These are phyloP conservation scores for Papilio elwesi DNA, from an alignment of 2,888 invertebrate genomes.

Conservation along the genomic window DNA sequence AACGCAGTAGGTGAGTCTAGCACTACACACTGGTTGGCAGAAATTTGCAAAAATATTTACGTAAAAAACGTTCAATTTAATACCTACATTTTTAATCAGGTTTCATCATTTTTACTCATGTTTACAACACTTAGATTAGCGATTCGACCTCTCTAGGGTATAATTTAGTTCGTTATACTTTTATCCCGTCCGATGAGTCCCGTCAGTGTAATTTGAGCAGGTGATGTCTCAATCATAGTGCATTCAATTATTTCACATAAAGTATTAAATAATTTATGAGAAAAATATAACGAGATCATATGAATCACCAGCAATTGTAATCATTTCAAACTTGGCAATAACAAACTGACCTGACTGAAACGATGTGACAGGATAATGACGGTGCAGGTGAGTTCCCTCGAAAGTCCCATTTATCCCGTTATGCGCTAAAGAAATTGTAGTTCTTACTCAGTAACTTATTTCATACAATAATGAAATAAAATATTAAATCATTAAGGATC, in stretches of 20 bases:
- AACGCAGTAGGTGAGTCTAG: background rate
- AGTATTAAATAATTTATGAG: background rate
- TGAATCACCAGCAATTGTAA: background rate
- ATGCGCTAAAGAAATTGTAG: no score
- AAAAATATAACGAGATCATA: background rate
- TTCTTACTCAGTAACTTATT: no score
- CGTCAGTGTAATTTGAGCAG: background rate
- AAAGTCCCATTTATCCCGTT: background rate
- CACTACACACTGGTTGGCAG: no score
- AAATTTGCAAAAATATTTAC: no score
- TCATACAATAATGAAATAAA: no score
- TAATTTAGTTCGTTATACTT: no score
- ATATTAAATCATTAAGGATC: no score
- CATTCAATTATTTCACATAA: background rate
- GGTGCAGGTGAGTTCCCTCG: background rate
- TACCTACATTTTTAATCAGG: no score
- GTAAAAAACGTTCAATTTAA: no score
- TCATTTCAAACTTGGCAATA: constrained; percentile 3
- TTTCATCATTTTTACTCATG: no score
- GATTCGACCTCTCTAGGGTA: no score
- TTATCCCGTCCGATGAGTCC: background rate
- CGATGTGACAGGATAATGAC: constrained; percentile 14
- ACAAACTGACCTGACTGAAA: constrained; percentile 1
- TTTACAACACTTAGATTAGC: no score
- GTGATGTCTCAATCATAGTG: background rate